A percentile compares a stretch with the other conserved stretches of the same genome.
Evolutionary conservation across 2,888 invertebrate genomes (phyloP).

Genomic region (Cepaea hortensis): DNA sequence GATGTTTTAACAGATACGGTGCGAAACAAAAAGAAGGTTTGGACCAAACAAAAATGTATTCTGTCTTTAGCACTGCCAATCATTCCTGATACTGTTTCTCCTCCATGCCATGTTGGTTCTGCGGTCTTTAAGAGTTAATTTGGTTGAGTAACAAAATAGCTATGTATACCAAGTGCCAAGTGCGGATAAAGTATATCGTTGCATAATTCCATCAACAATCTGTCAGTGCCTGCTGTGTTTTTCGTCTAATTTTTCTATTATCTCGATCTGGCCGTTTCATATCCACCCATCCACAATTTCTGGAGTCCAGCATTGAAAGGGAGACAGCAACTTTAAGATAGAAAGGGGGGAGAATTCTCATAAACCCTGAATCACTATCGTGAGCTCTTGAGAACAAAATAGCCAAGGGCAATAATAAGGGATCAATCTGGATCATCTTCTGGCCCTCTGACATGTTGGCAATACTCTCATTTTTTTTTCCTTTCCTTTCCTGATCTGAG

Average conservation of each 20-base stretch:
- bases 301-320: conserved; percentile 19
- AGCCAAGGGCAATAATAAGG: conserved; percentile 45
- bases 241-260: neutral
- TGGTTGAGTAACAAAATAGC: no score
- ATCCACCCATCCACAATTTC: neutral
- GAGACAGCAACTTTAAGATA: neutral
- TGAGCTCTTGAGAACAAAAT: conserved; percentile 26
- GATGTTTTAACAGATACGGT: no score
- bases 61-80: no score
- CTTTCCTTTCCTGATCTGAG: conserved; percentile 8
- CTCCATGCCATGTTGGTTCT: no score
- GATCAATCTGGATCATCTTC: conserved; percentile 43
- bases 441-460: conserved; percentile 32
- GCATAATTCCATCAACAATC: neutral
- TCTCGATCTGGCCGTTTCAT: neutral
- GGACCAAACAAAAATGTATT: no score
- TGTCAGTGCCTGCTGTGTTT: neutral
- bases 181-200: neutral
- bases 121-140: no score
- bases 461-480: conserved; percentile 30
- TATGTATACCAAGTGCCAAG: no score
- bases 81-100: no score
- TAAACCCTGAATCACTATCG: conserved; percentile 34
- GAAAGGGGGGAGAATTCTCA: conserved; percentile 14
- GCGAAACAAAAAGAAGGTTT: no score